These are phyloP conservation scores for Phaethon lepturus DNA, from an alignment of 2,113 vertebrate species.

Conservation along the genomic window DNA sequence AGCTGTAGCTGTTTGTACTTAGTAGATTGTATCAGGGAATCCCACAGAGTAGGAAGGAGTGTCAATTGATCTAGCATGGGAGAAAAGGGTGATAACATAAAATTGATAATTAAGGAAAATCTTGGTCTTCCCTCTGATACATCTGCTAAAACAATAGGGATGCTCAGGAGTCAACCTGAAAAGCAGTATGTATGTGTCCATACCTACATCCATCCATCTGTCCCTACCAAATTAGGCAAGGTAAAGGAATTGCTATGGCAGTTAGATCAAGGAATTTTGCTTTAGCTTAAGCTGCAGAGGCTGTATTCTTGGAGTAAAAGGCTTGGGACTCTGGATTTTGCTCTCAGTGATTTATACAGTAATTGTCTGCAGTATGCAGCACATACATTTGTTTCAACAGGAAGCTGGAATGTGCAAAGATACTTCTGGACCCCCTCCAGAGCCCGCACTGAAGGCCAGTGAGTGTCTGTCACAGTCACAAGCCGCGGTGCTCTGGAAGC, in stretches of 20 bases:
- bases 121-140: neutral
- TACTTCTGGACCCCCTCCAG: neutral
- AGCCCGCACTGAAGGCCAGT: neutral
- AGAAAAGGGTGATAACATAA: neutral
- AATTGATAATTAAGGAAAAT: neutral
- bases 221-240: neutral
- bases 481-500: neutral
- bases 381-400: neutral
- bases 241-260: neutral
- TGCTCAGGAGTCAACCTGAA: neutral
- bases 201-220: neutral
- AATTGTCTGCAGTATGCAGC: neutral
- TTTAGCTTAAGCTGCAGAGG: neutral
- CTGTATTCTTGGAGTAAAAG: neutral
- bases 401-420: neutral
- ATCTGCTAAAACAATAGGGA: neutral
- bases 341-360: neutral
- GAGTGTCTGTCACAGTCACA: neutral
- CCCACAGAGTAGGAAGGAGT: neutral
- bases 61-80: neutral
- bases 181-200: neutral
- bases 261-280: neutral
- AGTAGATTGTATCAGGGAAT: constrained; percentile 16
- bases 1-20: neutral
- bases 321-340: neutral